Conservation (phyloP, 2,797 vertebrate species). For the Eleutherodactylus coqui region DNA sequence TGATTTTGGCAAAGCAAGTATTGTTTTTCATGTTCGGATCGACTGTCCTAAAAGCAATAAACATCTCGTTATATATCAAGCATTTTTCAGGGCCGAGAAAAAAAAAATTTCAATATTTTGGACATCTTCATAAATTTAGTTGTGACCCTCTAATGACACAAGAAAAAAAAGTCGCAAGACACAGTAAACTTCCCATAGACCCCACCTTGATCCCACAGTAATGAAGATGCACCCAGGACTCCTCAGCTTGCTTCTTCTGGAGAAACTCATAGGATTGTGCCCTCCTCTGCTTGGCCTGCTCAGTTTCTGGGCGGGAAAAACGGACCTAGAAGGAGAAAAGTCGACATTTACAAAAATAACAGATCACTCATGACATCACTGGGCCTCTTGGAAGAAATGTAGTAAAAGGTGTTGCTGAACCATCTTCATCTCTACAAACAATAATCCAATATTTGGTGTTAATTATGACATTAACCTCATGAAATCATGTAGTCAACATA, state of each 20-base stretch:
- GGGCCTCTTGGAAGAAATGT: neutral
- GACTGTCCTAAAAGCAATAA: conserved; percentile 81
- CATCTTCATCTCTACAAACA: neutral
- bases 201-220: conserved; percentile 86
- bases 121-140: neutral
- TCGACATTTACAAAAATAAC: neutral
- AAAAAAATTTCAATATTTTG: too few species aligned
- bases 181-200: neutral
- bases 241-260: conserved; percentile 96
- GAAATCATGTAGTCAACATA: neutral
- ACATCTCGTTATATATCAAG: neutral
- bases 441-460: too few species aligned
- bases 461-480: too few species aligned
- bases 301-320: conserved; percentile 92
- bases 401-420: neutral
- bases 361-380: neutral
- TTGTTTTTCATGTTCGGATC: conserved; percentile 93
- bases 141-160: too few species aligned
- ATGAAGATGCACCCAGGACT: conserved; percentile 92
- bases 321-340: conserved; percentile 78
- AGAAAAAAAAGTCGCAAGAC: too few species aligned
- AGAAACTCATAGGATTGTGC: conserved; percentile 96
- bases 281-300: conserved; percentile 93
- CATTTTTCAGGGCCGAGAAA: neutral
- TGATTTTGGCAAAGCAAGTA: conserved; percentile 93